Evolutionary conservation across 2,888 invertebrate species (phyloP).

Genomic region (Drosophila pseudotalamancana): DNA sequence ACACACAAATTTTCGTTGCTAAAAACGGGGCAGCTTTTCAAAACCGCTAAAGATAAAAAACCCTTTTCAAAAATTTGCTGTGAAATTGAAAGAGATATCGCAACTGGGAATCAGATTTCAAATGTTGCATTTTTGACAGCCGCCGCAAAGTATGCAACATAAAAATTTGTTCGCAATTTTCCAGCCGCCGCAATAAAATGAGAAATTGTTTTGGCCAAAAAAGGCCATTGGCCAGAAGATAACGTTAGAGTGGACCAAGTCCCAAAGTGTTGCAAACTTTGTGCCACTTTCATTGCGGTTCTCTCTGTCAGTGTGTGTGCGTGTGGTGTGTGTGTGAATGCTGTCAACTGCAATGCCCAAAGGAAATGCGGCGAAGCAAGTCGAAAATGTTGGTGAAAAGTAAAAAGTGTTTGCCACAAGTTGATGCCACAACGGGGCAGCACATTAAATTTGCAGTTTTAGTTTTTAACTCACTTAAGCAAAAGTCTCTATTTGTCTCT

Average conservation of each 20-base stretch:
- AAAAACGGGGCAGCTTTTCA: no score
- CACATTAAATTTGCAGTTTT: conserved; percentile 76
- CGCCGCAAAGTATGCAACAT: conserved; percentile 55
- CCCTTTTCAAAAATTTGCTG: neutral
- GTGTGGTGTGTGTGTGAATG: conserved; percentile 30
- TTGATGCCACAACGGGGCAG: conserved; percentile 63
- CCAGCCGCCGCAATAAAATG: conserved; percentile 71
- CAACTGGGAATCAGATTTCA: neutral
- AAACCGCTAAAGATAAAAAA: neutral
- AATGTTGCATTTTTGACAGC: conserved; percentile 3
- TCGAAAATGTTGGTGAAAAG: conserved; percentile 68
- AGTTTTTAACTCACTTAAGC: conserved; percentile 77
- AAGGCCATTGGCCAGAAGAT: conserved; percentile 70
- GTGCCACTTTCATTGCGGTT: conserved; percentile 75
- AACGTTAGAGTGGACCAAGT: conserved; percentile 33
- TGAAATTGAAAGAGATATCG: neutral
- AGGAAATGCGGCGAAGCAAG: conserved; percentile 73
- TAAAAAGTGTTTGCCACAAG: conserved; percentile 73
- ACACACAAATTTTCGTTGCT: no score
- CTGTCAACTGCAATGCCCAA: conserved; percentile 80
- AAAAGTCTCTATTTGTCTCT: conserved; percentile 46
- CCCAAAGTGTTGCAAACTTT: conserved; percentile 71
- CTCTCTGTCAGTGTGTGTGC: neutral
- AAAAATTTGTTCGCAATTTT: conserved; percentile 77
- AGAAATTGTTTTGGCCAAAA: conserved; percentile 74